Base-by-base conservation (phyloP, 2,888 invertebrate species). In the Pherbina coryleti region DNA sequence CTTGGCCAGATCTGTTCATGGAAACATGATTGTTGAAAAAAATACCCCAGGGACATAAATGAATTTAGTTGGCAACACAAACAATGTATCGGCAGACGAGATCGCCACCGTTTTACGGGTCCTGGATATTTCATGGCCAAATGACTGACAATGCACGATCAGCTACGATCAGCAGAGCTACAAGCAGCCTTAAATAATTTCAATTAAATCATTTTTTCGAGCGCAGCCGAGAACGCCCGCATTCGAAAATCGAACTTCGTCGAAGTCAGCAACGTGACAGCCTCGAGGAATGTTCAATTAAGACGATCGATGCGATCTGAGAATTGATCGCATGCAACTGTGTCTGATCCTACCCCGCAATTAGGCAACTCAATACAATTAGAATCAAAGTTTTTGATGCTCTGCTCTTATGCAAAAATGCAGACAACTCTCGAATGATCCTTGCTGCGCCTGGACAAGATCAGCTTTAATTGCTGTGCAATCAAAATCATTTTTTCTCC, bases 171-270 rank as follows among this genome's bases (percentile, higher is more conserved):
- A 11, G 44, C 44, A 44, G 8, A 37, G 37, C 4, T 37, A 34
- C 19, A 77, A 73, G 60, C 55, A 53, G 31, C 57, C 53, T 67
- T 75, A 75, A 78, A 80, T n/a, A 77, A 81, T 79, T 79, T 80
- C 80, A 82, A 82, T 81, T 82, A 81, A 82, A 82, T 80, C 81
- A 80, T 80, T 81, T 60, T n/a, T 69, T 51, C 49, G 51, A 69
- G 22, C 17, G 25, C 3, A 69, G 44, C 69, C 9, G 8, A n/a
- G 49, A 51, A 73, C 74, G 75, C 75, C 75, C 75, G 67, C 75
- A 75, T 75, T 53, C 67, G 37, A 37, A 75, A 66, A 37, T 75
- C 37, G 31, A 7, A 22, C 60, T 44, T n/a, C n/a, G n/a, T n/a
- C n/a, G 57, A 71, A 53, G 67, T 28, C 78, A 62, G 77, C 81